Evolutionary conservation across 2,113 vertebrate genomes (phyloP).

Genomic region (Balaeniceps rex): DNA sequence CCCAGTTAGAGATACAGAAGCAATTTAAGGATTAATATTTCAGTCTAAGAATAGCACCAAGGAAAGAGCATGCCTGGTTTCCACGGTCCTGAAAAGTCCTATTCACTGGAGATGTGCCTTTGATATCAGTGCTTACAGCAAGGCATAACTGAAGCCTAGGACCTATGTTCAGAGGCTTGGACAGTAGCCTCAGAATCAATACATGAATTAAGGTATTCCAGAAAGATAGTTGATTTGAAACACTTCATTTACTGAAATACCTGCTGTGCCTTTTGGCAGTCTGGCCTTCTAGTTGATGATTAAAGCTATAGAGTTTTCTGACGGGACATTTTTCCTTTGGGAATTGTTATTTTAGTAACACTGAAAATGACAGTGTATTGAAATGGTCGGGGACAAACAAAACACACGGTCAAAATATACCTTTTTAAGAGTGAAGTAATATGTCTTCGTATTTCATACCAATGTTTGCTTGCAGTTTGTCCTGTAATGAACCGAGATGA

Average conservation of each 20-base stretch:
- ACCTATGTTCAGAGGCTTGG: background rate
- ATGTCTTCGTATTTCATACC: background rate
- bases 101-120: background rate
- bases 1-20: background rate
- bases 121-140: background rate
- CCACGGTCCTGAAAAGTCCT: background rate
- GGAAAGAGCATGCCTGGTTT: background rate
- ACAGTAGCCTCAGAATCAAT: background rate
- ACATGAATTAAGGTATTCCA: background rate
- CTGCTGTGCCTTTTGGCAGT: background rate
- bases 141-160: background rate
- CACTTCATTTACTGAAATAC: background rate
- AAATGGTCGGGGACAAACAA: background rate
- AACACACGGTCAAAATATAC: background rate
- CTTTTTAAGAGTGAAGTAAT: background rate
- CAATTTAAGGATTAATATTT: constrained; percentile 13
- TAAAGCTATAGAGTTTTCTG: background rate
- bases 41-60: background rate
- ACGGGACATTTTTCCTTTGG: background rate
- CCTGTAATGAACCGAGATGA: background rate
- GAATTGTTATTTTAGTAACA: background rate
- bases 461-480: background rate
- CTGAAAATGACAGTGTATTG: background rate
- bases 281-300: background rate
- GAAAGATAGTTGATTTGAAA: background rate